Conservation (phyloP, 2,797 vertebrate genomes). For the Macrochelys suwanniensis region DNA sequence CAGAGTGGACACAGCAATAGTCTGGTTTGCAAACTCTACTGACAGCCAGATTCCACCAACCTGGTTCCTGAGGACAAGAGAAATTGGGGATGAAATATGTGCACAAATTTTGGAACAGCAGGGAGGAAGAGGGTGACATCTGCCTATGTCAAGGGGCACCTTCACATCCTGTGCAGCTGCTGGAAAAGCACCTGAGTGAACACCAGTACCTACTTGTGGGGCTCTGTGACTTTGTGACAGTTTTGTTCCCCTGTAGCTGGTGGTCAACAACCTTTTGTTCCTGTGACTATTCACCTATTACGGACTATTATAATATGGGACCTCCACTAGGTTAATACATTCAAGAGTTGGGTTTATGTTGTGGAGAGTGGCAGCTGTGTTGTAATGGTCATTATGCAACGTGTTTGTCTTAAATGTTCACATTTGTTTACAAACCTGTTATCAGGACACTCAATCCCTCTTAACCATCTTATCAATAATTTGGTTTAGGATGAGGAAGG, state of each 20-base stretch:
- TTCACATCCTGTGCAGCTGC: too few species aligned
- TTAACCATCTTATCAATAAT: neutral
- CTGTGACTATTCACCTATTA: too few species aligned
- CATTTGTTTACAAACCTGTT: neutral
- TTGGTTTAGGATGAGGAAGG: neutral
- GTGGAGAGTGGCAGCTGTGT: neutral
- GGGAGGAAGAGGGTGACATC: too few species aligned
- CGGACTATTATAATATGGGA: neutral
- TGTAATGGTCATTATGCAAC: neutral
- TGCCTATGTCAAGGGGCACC: too few species aligned
- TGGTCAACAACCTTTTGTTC: too few species aligned
- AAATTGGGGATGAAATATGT: too few species aligned
- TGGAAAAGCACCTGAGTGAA: too few species aligned
- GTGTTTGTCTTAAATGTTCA: neutral
- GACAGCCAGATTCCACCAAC: neutral
- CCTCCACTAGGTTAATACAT: neutral
- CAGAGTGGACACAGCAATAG: neutral
- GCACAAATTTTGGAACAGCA: too few species aligned
- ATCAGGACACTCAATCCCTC: neutral
- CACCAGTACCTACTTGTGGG: too few species aligned
- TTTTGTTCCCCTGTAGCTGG: too few species aligned
- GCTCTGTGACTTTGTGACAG: too few species aligned
- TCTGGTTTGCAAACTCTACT: neutral
- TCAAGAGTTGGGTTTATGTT: neutral
- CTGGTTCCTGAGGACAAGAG: too few species aligned